Base-by-base conservation (phyloP, 2,113 vertebrate genomes). In the Platysternon megacephalum region DNA sequence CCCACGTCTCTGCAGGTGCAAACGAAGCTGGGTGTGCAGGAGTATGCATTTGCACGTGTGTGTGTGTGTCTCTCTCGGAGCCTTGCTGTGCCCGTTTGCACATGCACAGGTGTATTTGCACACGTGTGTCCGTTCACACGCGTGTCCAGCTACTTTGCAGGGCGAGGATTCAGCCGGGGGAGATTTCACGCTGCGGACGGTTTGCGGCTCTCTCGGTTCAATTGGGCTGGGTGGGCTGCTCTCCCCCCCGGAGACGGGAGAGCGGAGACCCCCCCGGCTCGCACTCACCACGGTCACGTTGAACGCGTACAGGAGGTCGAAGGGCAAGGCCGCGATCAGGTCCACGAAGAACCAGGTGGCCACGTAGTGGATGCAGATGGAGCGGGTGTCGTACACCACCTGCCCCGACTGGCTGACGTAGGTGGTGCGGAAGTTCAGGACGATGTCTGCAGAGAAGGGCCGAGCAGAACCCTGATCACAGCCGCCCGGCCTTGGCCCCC, bases 281-380 rank as follows among this genome's bases (percentile, higher is more conserved):
- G 11, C 48, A 98, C 99, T 98, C 97, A 99, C 99, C 98, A 99
- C 99, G 0, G 99, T 99, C 89, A 99, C 98, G 28, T 99, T 99
- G 97, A 99, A 99, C 91, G 98, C 98, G 28, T 99, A 99, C 90
- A 99, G 99, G 52, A 99, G 98, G 94, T 99, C 99, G 39, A 99
- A 99, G 87, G 99, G 99, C 97, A 99, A 95, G 3, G 99, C 99
- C 1, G 99, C 99, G 0, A 99, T 98, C 91, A 99, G 98, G 91
- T 99, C 99, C 96, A 99, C 98, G 1, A 99, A 99, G 98, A 99
- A 99, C 99, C 99, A 99, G 28, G 99, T 99, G 93, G 98, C 98
- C 94, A 98, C 98, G 19, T 99, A 99, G 92, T 99, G 99, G 93
- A 99, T 97, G 95, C 98, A 99, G 98, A 99, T 99, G 87, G 99